Conservation (phyloP, 92 coral and sea anemone species). For the Plumapathes pennacea region DNA sequence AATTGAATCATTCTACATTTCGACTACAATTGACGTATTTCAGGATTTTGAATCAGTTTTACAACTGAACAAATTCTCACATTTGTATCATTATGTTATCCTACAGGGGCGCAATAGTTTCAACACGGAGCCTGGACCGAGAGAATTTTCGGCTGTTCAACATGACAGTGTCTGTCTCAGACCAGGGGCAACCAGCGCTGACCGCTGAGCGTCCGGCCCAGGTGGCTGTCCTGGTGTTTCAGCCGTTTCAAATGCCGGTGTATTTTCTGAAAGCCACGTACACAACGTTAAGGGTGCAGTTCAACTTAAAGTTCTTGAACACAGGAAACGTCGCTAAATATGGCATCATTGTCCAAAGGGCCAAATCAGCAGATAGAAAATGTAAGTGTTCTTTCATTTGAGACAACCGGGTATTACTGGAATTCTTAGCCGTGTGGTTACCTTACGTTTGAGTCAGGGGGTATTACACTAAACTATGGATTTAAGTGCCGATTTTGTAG, state of each 20-base stretch:
- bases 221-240: constrained; percentile 63
- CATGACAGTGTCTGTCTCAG: constrained; percentile 67
- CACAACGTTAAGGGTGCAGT: constrained; percentile 56
- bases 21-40: too few relatives aligned
- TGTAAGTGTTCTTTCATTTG: too few relatives aligned
- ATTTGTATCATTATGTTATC: too few relatives aligned
- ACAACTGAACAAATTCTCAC: too few relatives aligned
- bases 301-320: constrained; percentile 63
- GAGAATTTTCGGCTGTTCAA: constrained; percentile 64
- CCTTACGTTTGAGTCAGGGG: too few relatives aligned
- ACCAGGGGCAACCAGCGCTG: constrained; percentile 68
- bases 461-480: too few relatives aligned
- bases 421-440: too few relatives aligned
- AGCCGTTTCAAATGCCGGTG: constrained; percentile 45
- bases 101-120: too few relatives aligned
- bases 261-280: constrained; percentile 53
- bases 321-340: constrained; percentile 62
- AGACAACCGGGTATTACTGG: too few relatives aligned
- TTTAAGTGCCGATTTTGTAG: too few relatives aligned
- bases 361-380: constrained; percentile 20
- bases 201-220: constrained; percentile 46
- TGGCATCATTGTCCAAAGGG: constrained; percentile 73
- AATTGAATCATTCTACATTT: too few relatives aligned
- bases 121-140: constrained; percentile 34
- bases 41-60: too few relatives aligned